A percentile compares a stretch with the other conserved stretches of the same genome.
These are phyloP conservation scores for Drosophila sechellia DNA, from an alignment of 1,140 invertebrate species.

Conservation along the genomic window DNA sequence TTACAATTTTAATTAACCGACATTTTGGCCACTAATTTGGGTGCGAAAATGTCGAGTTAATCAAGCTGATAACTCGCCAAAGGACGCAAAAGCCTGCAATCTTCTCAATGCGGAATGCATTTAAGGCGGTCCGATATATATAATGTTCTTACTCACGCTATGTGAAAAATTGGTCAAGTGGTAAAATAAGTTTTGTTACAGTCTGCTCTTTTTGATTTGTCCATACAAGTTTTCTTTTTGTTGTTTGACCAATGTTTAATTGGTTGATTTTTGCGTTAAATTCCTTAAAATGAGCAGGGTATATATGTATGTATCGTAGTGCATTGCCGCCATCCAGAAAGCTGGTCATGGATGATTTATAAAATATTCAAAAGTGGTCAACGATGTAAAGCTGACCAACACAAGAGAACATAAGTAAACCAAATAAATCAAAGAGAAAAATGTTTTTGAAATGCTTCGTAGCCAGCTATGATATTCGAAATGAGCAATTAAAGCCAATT, in stretches of 20 bases:
- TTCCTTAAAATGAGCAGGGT: slow-evolving; percentile 65
- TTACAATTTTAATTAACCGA: slow-evolving; percentile 77
- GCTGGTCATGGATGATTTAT: slow-evolving; percentile 12
- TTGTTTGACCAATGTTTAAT: slow-evolving; percentile 41
- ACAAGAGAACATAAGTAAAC: slow-evolving; percentile 1
- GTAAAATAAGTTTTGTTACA: no score
- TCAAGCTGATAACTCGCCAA: slow-evolving; percentile 19
- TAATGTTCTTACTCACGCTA: not conserved
- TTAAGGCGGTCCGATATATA: not conserved
- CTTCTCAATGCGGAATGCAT: not conserved
- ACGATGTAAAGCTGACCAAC: not conserved
- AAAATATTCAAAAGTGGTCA: slow-evolving; percentile 22
- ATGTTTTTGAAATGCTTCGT: not conserved
- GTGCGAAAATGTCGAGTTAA: slow-evolving; percentile 28
- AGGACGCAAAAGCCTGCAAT: slow-evolving; percentile 1
- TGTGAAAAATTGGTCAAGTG: no score
- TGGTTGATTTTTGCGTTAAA: slow-evolving; percentile 63
- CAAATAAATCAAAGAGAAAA: slow-evolving; percentile 21
- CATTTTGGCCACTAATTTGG: slow-evolving; percentile 56
- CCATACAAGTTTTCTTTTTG: no score
- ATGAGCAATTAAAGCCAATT: not conserved
- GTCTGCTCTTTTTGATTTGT: no score
- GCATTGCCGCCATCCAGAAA: not conserved
- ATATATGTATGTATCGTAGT: not conserved
- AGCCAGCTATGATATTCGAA: not conserved